These are phyloP conservation scores for Archips crataeganus DNA, from an alignment of 2,888 invertebrate species.

Conservation along the genomic window DNA sequence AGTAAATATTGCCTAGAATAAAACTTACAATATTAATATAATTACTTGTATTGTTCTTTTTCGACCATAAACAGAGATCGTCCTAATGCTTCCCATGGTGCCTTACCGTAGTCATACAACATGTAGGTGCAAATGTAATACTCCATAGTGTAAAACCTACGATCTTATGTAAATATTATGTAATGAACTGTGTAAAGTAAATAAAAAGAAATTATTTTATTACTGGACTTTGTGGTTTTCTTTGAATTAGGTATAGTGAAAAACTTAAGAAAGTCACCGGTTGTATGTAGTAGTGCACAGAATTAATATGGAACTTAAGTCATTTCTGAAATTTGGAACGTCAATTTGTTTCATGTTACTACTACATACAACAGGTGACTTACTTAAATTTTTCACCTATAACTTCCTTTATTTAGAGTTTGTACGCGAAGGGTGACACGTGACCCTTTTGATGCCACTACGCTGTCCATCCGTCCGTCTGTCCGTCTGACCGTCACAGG, in stretches of 20 bases:
- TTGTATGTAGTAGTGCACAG: too few species aligned
- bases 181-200: slow-evolving; percentile 72
- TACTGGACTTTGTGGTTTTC: slow-evolving; percentile 64
- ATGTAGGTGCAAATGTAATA: slow-evolving; percentile 79
- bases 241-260: background rate
- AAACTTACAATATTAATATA: background rate
- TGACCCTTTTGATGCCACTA: too few species aligned
- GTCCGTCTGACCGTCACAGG: too few species aligned
- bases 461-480: too few species aligned
- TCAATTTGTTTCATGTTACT: too few species aligned
- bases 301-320: too few species aligned
- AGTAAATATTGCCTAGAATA: background rate
- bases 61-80: slow-evolving; percentile 60
- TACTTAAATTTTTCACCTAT: too few species aligned
- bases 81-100: slow-evolving; percentile 74
- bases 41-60: slow-evolving; percentile 29
- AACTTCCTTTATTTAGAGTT: too few species aligned
- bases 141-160: slow-evolving; percentile 74
- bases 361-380: too few species aligned
- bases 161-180: slow-evolving; percentile 77
- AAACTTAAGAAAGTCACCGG: too few species aligned
- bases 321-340: too few species aligned
- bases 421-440: too few species aligned
- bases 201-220: slow-evolving; percentile 84
- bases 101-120: slow-evolving; percentile 67